phyloP scores from a whole-genome alignment of 2,797 vertebrate species.

The Lepus oiostolus region DNA sequence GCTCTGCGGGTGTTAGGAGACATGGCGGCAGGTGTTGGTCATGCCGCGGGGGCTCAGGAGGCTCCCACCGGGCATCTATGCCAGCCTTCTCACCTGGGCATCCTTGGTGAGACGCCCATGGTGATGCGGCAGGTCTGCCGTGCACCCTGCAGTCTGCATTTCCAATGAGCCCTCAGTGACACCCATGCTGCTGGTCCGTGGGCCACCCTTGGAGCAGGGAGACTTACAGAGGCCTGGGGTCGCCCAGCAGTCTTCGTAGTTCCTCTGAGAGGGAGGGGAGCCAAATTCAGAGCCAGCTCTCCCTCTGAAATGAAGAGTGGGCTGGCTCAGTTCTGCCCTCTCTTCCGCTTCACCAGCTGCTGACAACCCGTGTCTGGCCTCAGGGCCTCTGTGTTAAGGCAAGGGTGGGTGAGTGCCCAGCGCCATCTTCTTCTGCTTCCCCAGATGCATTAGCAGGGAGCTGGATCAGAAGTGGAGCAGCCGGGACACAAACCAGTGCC shows the following conservation, averaged over 20 bases:
- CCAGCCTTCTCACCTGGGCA: neutral
- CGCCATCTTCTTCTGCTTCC: too few relatives aligned
- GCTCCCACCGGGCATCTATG: neutral
- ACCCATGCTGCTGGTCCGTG: fast-evolving
- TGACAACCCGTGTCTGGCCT: neutral
- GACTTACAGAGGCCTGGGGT: neutral
- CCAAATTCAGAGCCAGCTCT: neutral
- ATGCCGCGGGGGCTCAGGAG: neutral
- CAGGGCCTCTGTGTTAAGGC: neutral
- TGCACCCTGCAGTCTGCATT: neutral
- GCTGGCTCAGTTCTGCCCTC: neutral
- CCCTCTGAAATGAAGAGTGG: neutral
- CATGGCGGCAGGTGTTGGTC: fast-evolving
- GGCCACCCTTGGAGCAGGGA: too few relatives aligned
- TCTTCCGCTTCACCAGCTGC: too few relatives aligned
- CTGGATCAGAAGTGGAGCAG: too few relatives aligned
- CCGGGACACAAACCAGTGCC: too few relatives aligned
- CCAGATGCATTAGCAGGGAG: too few relatives aligned
- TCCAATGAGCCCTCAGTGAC: neutral
- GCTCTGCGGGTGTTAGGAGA: neutral
- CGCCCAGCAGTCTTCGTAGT: neutral
- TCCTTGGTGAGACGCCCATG: neutral
- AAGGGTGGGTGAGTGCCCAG: neutral
- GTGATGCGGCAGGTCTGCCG: neutral
- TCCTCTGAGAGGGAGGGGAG: neutral